Evolutionary conservation across 2,888 invertebrate species (phyloP).

Genomic region (Seladonia tumulorum): DNA sequence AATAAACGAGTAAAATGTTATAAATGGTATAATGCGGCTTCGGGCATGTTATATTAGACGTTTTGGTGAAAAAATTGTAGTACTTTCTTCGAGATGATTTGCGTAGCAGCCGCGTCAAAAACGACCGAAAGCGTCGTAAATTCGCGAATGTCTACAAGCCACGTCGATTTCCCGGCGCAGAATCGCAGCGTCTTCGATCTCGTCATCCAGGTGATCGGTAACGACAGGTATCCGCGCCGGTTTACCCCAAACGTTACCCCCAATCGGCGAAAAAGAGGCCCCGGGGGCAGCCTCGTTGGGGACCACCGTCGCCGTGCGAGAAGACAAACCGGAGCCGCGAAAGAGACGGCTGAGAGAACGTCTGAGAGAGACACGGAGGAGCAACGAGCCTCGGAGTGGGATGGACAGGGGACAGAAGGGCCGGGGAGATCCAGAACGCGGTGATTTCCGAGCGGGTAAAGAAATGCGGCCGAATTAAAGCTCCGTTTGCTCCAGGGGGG

Average conservation of each 20-base stretch:
- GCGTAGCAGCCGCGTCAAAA: no score
- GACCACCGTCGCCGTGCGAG: conserved; percentile 58
- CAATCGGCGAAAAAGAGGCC: conserved; percentile 54
- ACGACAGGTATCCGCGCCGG: conserved; percentile 55
- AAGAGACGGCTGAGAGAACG: conserved; percentile 23
- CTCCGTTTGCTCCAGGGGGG: conserved; percentile 72
- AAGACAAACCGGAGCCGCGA: conserved; percentile 61
- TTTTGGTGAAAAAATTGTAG: background rate
- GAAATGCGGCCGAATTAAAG: conserved; percentile 74
- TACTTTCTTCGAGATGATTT: background rate
- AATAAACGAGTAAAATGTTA: no score
- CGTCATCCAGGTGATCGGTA: conserved; percentile 24
- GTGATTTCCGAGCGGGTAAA: conserved; percentile 70
- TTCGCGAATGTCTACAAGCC: background rate
- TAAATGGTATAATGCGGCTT: background rate
- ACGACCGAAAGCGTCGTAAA: no score
- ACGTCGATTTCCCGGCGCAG: background rate
- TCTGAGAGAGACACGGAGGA: background rate
- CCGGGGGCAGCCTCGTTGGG: conserved; percentile 62
- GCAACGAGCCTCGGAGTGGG: background rate
- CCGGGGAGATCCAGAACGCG: conserved; percentile 59
- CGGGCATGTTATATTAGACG: background rate
- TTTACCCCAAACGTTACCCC: conserved; percentile 60
- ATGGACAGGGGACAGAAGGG: conserved; percentile 25
- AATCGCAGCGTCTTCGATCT: conserved; percentile 19